Evolutionary conservation across 2,888 invertebrate genomes (phyloP).

Genomic region (Nemurella pictetii): DNA sequence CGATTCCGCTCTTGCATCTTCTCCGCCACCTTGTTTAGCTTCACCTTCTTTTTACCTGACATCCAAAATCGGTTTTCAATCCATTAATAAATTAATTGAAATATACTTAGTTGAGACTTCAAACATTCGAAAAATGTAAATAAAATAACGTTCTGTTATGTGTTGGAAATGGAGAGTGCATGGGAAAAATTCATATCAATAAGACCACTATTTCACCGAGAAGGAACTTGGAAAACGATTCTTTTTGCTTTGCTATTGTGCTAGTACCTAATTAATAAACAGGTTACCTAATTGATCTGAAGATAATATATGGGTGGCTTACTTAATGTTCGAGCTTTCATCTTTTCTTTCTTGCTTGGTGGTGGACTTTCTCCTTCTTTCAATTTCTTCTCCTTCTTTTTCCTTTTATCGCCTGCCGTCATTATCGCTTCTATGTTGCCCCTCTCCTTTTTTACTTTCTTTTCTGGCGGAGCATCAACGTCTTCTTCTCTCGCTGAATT

Average conservation of each 20-base stretch:
- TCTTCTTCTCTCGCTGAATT: not conserved
- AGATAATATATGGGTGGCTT: not conserved
- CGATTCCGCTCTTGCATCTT: not conserved
- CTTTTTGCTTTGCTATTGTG: too few species aligned
- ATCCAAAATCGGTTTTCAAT: not conserved
- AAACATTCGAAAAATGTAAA: too few species aligned
- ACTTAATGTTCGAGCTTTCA: not conserved
- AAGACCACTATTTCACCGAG: too few species aligned
- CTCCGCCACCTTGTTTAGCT: not conserved
- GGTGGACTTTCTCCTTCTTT: not conserved
- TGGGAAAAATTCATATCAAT: too few species aligned
- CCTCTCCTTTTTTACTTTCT: not conserved
- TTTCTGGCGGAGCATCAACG: not conserved
- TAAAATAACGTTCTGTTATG: too few species aligned
- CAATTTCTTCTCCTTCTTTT: constrained; percentile 2
- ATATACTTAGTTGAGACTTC: too few species aligned
- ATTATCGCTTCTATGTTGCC: not conserved
- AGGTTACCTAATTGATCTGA: not conserved
- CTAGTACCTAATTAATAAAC: too few species aligned
- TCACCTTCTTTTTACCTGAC: constrained; percentile 9
- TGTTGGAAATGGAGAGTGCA: too few species aligned
- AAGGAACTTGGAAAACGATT: too few species aligned
- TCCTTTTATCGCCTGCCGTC: not conserved
- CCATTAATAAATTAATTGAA: too few species aligned
- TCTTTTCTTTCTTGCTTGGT: constrained; percentile 6